phyloP scores from a whole-genome alignment of 2,888 invertebrate genomes.

The Linnaemya tessellans region DNA sequence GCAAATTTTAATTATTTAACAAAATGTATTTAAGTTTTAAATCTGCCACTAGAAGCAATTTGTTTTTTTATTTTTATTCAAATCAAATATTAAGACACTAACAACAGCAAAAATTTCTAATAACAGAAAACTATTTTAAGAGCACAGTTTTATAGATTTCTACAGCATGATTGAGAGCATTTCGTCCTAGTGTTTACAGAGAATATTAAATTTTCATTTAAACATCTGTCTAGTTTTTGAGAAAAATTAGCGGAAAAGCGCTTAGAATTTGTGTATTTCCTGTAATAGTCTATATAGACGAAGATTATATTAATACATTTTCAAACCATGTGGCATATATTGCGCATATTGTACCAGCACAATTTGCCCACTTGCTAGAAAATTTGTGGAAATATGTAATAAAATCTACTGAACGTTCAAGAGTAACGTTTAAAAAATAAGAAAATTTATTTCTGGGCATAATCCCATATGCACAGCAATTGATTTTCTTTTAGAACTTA shows the following conservation, averaged over 20 bases:
- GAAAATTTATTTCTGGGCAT: too few relatives aligned
- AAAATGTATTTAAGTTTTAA: conserved; percentile 50
- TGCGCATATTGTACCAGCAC: too few relatives aligned
- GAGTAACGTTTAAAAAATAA: too few relatives aligned
- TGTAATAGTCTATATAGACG: too few relatives aligned
- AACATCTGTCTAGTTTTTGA: background rate
- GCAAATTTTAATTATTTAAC: conserved; percentile 64
- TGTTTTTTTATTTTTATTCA: background rate
- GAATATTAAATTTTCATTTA: background rate
- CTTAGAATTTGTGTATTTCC: background rate
- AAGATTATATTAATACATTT: too few relatives aligned
- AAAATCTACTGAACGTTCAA: too few relatives aligned
- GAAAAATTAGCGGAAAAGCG: background rate
- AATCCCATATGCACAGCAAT: too few relatives aligned
- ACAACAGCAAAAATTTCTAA: background rate
- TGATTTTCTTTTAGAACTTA: too few relatives aligned
- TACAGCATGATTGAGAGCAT: background rate
- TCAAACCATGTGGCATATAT: too few relatives aligned
- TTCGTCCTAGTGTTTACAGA: background rate
- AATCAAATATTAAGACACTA: conserved; percentile 1
- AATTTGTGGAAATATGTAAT: too few relatives aligned
- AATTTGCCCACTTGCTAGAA: too few relatives aligned
- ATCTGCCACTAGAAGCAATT: conserved; percentile 8
- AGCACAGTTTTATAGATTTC: background rate
- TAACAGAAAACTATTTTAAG: background rate